A percentile compares a stretch with the other conserved stretches of the same genome.
phyloP scores from a whole-genome alignment of 2,888 invertebrate genomes.

The Drosophila borborema region DNA sequence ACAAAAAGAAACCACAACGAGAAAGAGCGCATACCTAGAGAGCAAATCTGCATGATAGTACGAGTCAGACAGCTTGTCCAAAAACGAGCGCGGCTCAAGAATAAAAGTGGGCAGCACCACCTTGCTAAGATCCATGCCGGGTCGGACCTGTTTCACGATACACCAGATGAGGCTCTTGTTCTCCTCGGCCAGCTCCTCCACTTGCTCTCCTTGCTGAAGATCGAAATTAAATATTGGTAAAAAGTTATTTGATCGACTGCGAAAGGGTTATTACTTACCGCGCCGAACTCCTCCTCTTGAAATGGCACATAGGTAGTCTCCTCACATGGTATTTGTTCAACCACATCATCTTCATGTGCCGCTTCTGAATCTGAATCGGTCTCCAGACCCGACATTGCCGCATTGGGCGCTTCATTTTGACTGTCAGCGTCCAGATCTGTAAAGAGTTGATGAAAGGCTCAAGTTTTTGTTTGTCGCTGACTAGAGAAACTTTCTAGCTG shows the following conservation, averaged over 20 bases:
- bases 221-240: neutral
- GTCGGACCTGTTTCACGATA: slow-evolving; percentile 96
- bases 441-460: slow-evolving; percentile 30
- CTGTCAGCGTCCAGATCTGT: slow-evolving; percentile 90
- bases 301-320: slow-evolving; percentile 88
- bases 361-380: slow-evolving; percentile 88
- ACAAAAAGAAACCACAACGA: neutral
- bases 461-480: slow-evolving; percentile 10
- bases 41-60: slow-evolving; percentile 97
- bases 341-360: slow-evolving; percentile 46
- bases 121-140: slow-evolving; percentile 95
- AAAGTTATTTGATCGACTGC: neutral
- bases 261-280: slow-evolving; percentile 78
- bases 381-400: slow-evolving; percentile 84
- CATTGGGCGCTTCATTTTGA: slow-evolving; percentile 88
- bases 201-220: slow-evolving; percentile 91
- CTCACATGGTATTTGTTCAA: slow-evolving; percentile 44
- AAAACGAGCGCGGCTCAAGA: slow-evolving; percentile 95
- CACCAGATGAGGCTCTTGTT: slow-evolving; percentile 98
- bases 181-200: slow-evolving; percentile 96
- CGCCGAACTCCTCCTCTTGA: slow-evolving; percentile 88
- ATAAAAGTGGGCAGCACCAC: slow-evolving; percentile 98
- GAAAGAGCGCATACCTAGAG: slow-evolving; percentile 88
- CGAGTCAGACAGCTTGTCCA: slow-evolving; percentile 96
- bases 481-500: slow-evolving; percentile 27